Conservation (phyloP, 2,888 invertebrate species). For the Polydrusus pterygomalis region DNA sequence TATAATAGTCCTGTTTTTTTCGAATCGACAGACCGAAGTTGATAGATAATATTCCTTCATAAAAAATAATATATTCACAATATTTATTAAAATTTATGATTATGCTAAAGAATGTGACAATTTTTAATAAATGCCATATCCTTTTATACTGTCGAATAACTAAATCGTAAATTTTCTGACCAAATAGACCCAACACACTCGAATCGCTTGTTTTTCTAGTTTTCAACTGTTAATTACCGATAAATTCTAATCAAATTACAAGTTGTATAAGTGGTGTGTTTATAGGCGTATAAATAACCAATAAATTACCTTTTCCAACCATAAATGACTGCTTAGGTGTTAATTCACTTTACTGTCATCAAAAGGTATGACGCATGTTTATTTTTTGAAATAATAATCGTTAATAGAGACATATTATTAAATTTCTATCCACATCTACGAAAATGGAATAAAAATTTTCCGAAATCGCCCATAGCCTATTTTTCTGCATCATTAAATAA, state of each 20-base stretch:
- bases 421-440: too few relatives aligned
- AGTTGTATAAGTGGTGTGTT: conserved; percentile 25
- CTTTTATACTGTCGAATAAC: neutral
- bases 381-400: neutral
- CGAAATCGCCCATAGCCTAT: too few relatives aligned
- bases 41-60: too few relatives aligned
- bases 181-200: conserved; percentile 20
- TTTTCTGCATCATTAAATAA: too few relatives aligned
- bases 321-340: conserved; percentile 27
- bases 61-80: too few relatives aligned
- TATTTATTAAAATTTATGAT: too few relatives aligned
- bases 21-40: too few relatives aligned
- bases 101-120: too few relatives aligned
- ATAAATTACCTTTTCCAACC: conserved; percentile 21
- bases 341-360: conserved; percentile 23
- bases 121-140: neutral
- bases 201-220: conserved; percentile 20
- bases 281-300: conserved; percentile 21
- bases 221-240: conserved; percentile 22
- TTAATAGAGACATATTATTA: too few relatives aligned
- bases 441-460: neutral
- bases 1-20: too few relatives aligned
- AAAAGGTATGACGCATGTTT: neutral
- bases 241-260: conserved; percentile 35
- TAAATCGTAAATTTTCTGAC: conserved; percentile 1